phyloP scores from a whole-genome alignment of 2,888 invertebrate species.

The Drosophila monieri region DNA sequence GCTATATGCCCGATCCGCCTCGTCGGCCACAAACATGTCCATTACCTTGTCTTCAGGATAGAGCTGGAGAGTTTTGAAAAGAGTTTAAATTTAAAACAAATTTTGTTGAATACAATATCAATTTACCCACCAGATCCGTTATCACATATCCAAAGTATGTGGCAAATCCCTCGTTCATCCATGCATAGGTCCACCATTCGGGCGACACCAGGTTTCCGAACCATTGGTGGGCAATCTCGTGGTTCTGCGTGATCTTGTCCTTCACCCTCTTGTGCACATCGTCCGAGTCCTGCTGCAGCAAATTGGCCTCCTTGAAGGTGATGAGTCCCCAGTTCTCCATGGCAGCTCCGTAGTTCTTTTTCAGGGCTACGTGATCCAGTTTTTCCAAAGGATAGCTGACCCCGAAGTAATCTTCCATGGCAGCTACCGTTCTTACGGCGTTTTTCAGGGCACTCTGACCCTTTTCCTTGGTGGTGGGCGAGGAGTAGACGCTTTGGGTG shows the following conservation, averaged over 20 bases:
- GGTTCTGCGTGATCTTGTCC: slow-evolving; percentile 85
- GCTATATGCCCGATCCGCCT: slow-evolving; percentile 72
- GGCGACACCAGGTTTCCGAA: slow-evolving; percentile 91
- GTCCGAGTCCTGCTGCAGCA: slow-evolving; percentile 82
- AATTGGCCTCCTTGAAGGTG: slow-evolving; percentile 85
- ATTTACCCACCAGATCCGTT: slow-evolving; percentile 68
- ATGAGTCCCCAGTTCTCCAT: slow-evolving; percentile 99
- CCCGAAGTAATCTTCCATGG: slow-evolving; percentile 88
- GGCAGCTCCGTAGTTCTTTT: slow-evolving; percentile 92
- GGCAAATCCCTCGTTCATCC: slow-evolving; percentile 91
- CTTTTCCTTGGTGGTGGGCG: slow-evolving; percentile 62
- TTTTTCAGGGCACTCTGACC: slow-evolving; percentile 75
- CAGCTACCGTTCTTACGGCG: slow-evolving; percentile 70
- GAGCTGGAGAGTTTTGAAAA: slow-evolving; percentile 84
- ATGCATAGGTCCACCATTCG: slow-evolving; percentile 89
- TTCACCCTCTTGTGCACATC: slow-evolving; percentile 80
- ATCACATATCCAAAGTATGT: slow-evolving; percentile 81
- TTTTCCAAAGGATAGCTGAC: slow-evolving; percentile 91
- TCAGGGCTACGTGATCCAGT: slow-evolving; percentile 94
- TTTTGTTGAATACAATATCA: background rate
- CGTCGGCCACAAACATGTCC: slow-evolving; percentile 86
- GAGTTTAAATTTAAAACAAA: background rate
- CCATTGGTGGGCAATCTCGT: slow-evolving; percentile 90
- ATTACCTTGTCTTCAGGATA: slow-evolving; percentile 87
- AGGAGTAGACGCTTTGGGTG: slow-evolving; percentile 79